Conservation (phyloP, 2,888 invertebrate genomes). For the Tipula lateralis region DNA sequence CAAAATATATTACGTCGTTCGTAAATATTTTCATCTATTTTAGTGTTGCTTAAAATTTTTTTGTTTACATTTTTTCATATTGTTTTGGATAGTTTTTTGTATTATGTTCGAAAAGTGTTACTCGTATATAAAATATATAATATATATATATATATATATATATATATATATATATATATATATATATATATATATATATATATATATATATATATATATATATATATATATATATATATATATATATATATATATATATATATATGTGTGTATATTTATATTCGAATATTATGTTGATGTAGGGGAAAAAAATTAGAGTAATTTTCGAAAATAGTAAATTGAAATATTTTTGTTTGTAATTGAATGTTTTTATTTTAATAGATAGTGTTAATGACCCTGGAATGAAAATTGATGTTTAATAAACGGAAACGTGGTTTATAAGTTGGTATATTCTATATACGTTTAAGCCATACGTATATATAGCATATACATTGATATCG, state of each 20-base stretch:
- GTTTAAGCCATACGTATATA: too few species aligned
- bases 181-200: not conserved
- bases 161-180: not conserved
- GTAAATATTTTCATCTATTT: not conserved
- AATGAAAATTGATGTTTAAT: slow-evolving; percentile 8
- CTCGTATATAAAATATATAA: not conserved
- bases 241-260: not conserved
- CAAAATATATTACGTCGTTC: not conserved
- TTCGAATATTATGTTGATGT: too few species aligned
- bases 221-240: too few species aligned
- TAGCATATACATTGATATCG: not conserved
- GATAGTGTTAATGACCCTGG: slow-evolving; percentile 24
- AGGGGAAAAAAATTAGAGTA: not conserved
- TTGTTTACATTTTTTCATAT: not conserved
- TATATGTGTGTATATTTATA: not conserved
- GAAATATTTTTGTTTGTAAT: not conserved
- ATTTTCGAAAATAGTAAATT: not conserved
- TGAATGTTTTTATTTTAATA: not conserved
- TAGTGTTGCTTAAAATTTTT: not conserved
- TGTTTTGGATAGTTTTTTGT: not conserved
- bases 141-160: not conserved
- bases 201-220: not conserved
- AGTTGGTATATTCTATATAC: not conserved
- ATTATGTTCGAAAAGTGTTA: not conserved
- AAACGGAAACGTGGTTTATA: slow-evolving; percentile 9